A percentile compares a stretch with the other conserved stretches of the same genome.
phyloP scores from a whole-genome alignment of 2,113 vertebrate genomes.

The Marmota monax region DNA sequence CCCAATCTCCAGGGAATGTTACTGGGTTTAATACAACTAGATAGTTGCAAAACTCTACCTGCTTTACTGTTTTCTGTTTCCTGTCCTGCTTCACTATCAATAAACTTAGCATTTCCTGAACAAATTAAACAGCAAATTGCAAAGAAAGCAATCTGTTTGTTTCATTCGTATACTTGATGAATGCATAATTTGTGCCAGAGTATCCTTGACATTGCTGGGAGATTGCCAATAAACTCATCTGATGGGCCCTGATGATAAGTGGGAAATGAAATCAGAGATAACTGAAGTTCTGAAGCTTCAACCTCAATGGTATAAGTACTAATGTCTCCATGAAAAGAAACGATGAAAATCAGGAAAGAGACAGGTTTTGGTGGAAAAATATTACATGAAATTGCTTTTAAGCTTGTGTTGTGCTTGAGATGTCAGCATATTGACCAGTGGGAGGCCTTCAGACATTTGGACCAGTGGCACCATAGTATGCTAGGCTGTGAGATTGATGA shows the following conservation, averaged over 20 bases:
- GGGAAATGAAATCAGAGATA: not conserved
- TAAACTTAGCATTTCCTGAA: not conserved
- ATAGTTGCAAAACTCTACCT: not conserved
- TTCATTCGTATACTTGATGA: not conserved
- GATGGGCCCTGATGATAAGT: not conserved
- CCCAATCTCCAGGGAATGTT: not conserved
- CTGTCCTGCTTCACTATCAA: not conserved
- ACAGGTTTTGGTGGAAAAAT: not conserved
- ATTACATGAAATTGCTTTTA: not conserved
- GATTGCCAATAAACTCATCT: not conserved
- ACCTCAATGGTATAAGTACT: not conserved
- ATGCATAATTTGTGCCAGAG: not conserved
- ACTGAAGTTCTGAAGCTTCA: not conserved
- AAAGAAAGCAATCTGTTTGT: not conserved
- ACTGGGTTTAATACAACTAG: not conserved
- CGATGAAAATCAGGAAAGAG: not conserved
- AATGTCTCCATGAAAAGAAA: slow-evolving; percentile 9
- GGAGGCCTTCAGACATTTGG: not conserved
- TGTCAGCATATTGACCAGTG: not conserved
- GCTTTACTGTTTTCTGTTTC: not conserved
- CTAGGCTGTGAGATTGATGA: not conserved
- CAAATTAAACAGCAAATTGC: not conserved
- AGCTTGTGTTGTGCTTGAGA: not conserved
- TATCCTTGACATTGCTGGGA: not conserved
- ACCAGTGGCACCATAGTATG: not conserved